phyloP scores from a whole-genome alignment of 2,888 invertebrate species.

The Epiblema foenella region DNA sequence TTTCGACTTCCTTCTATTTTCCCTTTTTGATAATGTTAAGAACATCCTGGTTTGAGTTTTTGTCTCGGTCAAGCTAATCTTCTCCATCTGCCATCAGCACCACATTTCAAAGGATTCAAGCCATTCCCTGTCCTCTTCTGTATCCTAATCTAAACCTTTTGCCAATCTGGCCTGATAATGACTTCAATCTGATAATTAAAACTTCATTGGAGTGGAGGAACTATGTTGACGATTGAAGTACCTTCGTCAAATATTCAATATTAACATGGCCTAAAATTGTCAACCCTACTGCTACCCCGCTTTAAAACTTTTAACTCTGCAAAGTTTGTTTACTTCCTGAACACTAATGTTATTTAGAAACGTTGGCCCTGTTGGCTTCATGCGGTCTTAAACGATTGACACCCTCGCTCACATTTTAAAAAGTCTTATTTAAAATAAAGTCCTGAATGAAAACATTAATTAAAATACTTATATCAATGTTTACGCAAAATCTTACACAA shows the following conservation, averaged over 20 bases:
- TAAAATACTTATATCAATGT: too few species aligned
- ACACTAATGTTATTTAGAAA: constrained; percentile 42
- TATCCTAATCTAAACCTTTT: too few species aligned
- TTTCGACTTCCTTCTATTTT: too few species aligned
- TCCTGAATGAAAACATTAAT: not conserved
- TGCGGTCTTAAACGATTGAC: constrained; percentile 37
- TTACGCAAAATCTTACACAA: too few species aligned
- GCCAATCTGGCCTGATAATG: not conserved
- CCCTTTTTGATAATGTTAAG: too few species aligned
- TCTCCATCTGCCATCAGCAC: too few species aligned
- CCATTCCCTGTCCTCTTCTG: too few species aligned
- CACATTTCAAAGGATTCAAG: too few species aligned
- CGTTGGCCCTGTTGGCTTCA: constrained; percentile 28
- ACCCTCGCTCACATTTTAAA: constrained; percentile 28
- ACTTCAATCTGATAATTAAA: not conserved
- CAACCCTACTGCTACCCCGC: constrained; percentile 27
- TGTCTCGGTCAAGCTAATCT: too few species aligned
- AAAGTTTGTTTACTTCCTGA: constrained; percentile 40
- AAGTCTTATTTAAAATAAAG: not conserved
- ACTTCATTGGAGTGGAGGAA: not conserved
- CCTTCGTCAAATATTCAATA: constrained; percentile 10
- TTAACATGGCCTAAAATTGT: constrained; percentile 2
- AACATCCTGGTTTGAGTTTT: too few species aligned
- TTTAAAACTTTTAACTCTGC: constrained; percentile 38
- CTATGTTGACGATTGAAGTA: not conserved